phyloP scores from a whole-genome alignment of 1,140 invertebrate genomes.

The Lordiphosa clarofinis region DNA sequence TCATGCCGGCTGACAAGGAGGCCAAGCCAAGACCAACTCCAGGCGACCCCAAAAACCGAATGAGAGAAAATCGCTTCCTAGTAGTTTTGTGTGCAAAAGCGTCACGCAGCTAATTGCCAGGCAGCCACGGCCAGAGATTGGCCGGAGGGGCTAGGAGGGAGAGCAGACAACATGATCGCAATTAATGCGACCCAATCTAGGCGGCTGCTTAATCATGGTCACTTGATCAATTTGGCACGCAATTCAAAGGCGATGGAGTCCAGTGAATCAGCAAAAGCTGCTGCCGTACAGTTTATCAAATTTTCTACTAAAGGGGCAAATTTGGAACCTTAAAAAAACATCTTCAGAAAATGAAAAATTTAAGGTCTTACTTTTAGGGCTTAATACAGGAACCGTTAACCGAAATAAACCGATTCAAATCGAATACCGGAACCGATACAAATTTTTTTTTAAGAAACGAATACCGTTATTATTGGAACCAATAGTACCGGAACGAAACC shows the following conservation, averaged over 20 bases:
- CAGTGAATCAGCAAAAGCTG: background rate
- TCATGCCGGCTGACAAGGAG: constrained; percentile 55
- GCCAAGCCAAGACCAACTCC: constrained; percentile 17
- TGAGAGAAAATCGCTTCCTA: constrained; percentile 36
- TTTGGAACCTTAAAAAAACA: too few species aligned
- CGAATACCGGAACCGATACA: too few species aligned
- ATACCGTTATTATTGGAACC: too few species aligned
- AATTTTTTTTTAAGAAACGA: too few species aligned
- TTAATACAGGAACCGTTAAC: too few species aligned
- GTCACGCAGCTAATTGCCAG: constrained; percentile 62
- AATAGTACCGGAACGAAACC: too few species aligned
- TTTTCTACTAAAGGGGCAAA: background rate
- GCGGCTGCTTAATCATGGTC: constrained; percentile 25
- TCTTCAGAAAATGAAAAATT: too few species aligned
- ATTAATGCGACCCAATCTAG: constrained; percentile 54
- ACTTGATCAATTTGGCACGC: constrained; percentile 58
- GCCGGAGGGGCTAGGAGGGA: background rate
- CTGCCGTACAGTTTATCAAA: background rate
- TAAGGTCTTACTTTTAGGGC: too few species aligned
- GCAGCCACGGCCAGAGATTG: too few species aligned
- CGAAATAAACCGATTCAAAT: too few species aligned
- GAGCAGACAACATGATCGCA: constrained; percentile 55
- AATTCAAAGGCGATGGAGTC: constrained; percentile 9
- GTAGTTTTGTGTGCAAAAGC: constrained; percentile 19
- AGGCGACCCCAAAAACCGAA: constrained; percentile 10